Evolutionary conservation across 2,888 invertebrate genomes (phyloP).

Genomic region (Lapara coniferarum): DNA sequence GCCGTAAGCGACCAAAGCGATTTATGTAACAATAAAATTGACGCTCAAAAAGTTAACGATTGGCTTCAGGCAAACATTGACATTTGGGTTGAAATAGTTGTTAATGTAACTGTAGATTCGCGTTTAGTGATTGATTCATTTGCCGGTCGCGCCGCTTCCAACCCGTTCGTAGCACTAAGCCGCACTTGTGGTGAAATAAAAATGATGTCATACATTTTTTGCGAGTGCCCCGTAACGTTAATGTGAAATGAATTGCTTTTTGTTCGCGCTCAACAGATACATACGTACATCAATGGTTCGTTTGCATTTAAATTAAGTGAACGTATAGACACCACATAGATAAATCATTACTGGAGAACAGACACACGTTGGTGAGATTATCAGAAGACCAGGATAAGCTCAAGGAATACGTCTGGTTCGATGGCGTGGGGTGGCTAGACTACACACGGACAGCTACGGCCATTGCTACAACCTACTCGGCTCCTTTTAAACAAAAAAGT

Average conservation of each 20-base stretch:
- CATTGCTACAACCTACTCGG: too few relatives aligned
- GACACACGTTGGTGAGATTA: too few relatives aligned
- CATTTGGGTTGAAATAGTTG: slow-evolving; percentile 63
- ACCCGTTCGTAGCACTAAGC: slow-evolving; percentile 48
- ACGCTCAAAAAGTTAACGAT: slow-evolving; percentile 40
- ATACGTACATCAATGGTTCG: slow-evolving; percentile 60
- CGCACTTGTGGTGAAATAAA: slow-evolving; percentile 53
- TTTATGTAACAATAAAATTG: slow-evolving; percentile 44
- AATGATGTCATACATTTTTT: slow-evolving; percentile 76
- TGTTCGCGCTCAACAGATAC: slow-evolving; percentile 68
- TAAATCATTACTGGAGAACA: too few relatives aligned
- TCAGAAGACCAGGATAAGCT: too few relatives aligned
- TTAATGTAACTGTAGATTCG: slow-evolving; percentile 65
- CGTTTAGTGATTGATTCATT: slow-evolving; percentile 59
- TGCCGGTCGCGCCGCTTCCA: slow-evolving; percentile 48
- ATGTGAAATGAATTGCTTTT: slow-evolving; percentile 73
- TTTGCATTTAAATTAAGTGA: slow-evolving; percentile 56
- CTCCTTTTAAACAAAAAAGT: too few relatives aligned
- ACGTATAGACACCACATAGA: too few relatives aligned
- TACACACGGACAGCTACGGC: too few relatives aligned
- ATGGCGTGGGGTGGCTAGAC: too few relatives aligned
- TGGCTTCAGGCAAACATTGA: slow-evolving; percentile 44
- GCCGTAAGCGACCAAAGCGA: slow-evolving; percentile 46
- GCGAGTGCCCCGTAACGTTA: slow-evolving; percentile 60
- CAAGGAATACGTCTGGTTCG: too few relatives aligned